A percentile compares a stretch with the other conserved stretches of the same genome.
Conservation (phyloP, 2,888 invertebrate genomes). For the Metalampra italica region DNA sequence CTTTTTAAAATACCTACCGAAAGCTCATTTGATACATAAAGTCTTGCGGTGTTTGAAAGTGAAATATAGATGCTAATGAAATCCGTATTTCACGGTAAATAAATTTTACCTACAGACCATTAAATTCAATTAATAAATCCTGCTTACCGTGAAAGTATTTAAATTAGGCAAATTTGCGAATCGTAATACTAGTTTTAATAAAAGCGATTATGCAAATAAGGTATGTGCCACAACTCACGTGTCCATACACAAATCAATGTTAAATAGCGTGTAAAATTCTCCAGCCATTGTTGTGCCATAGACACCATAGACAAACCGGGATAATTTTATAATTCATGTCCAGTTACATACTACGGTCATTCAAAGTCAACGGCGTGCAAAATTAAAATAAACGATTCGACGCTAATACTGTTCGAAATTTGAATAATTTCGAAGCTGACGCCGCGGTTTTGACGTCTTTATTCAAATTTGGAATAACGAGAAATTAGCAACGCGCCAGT, state of each 20-base stretch:
- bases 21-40: too few relatives aligned
- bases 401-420: slow-evolving; percentile 52
- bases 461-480: slow-evolving; percentile 63
- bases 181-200: slow-evolving; percentile 40
- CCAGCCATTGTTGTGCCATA: slow-evolving; percentile 48
- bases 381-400: slow-evolving; percentile 71
- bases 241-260: slow-evolving; percentile 59
- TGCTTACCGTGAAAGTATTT: too few relatives aligned
- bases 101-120: too few relatives aligned
- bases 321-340: slow-evolving; percentile 60
- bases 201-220: slow-evolving; percentile 64
- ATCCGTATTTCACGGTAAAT: too few relatives aligned
- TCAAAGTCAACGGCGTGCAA: slow-evolving; percentile 71
- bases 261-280: slow-evolving; percentile 72
- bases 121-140: too few relatives aligned
- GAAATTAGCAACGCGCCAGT: slow-evolving; percentile 54
- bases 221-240: slow-evolving; percentile 43
- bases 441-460: slow-evolving; percentile 71
- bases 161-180: too few relatives aligned
- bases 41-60: too few relatives aligned
- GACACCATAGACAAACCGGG: slow-evolving; percentile 53
- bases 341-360: slow-evolving; percentile 45
- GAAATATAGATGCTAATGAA: too few relatives aligned
- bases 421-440: slow-evolving; percentile 40
- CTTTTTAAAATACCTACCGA: too few relatives aligned